Percentiles rank a stretch among this genome's conserved stretches.
These are phyloP conservation scores for Acrocephalus kingi DNA, from an alignment of 2,113 vertebrate species.

Conservation along the genomic window DNA sequence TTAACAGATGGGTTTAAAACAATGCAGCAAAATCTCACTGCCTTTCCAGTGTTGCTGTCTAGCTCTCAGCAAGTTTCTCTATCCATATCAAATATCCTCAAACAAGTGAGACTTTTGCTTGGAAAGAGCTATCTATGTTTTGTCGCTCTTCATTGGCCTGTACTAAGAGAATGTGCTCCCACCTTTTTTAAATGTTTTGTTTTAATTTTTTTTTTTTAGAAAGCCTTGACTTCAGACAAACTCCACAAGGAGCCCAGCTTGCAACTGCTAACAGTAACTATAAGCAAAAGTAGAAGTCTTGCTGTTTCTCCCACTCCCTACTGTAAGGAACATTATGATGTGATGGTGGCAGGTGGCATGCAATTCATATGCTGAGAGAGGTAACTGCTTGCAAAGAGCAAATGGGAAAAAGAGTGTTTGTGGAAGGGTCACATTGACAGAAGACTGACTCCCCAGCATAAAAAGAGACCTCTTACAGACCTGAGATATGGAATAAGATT, in stretches of 20 bases:
- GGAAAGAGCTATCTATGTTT: neutral
- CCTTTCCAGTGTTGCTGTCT: neutral
- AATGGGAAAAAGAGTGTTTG: neutral
- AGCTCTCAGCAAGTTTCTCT: neutral
- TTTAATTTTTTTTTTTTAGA: neutral
- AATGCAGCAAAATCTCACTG: neutral
- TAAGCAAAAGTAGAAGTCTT: neutral
- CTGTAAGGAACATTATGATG: accelerated
- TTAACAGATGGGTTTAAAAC: neutral
- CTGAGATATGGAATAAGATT: neutral
- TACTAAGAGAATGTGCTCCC: neutral
- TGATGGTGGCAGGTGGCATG: neutral
- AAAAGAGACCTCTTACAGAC: neutral
- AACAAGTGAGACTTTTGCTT: neutral
- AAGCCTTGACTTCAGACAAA: neutral
- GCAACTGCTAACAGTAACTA: neutral
- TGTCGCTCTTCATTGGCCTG: neutral
- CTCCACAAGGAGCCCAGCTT: neutral
- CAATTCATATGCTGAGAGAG: neutral
- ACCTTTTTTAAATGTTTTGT: neutral
- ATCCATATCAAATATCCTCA: neutral
- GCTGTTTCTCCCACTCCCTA: neutral
- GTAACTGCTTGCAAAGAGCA: neutral
- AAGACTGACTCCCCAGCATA: neutral
- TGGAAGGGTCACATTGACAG: neutral